Conservation (phyloP, 2,888 invertebrate genomes). For the Caenorhabditis sinica region DNA sequence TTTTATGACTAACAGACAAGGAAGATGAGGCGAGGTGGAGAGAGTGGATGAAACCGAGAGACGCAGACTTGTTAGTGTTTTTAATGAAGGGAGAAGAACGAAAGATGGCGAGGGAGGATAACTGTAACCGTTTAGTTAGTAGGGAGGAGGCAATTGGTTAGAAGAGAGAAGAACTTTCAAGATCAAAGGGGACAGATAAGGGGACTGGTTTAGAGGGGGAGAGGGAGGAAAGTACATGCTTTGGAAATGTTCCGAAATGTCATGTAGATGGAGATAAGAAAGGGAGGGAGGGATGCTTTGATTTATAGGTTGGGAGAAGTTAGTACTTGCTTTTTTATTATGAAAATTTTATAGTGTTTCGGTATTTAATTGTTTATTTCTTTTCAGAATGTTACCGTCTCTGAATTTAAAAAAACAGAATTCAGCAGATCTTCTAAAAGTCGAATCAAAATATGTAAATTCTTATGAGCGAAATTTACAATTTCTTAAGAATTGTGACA, state of each 20-base stretch:
- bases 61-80: constrained; percentile 22
- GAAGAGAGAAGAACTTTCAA: constrained; percentile 15
- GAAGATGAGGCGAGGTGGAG: not conserved
- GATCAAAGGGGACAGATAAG: constrained; percentile 24
- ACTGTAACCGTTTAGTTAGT: constrained; percentile 45
- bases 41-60: constrained; percentile 4
- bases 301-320: not conserved
- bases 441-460: too few relatives aligned
- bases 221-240: not conserved
- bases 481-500: too few relatives aligned
- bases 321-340: too few relatives aligned
- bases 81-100: not conserved
- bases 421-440: too few relatives aligned
- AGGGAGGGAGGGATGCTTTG: not conserved
- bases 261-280: not conserved
- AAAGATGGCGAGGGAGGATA: constrained; percentile 16
- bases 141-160: not conserved
- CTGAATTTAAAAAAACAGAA: too few relatives aligned
- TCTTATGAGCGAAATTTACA: too few relatives aligned
- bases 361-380: too few relatives aligned
- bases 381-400: too few relatives aligned
- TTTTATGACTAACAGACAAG: constrained; percentile 15
- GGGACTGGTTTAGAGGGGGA: constrained; percentile 12
- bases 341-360: too few relatives aligned
- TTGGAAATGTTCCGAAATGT: constrained; percentile 3